Conservation (phyloP, 2,113 vertebrate species). For the Brachyhypopomus gauderio region DNA sequence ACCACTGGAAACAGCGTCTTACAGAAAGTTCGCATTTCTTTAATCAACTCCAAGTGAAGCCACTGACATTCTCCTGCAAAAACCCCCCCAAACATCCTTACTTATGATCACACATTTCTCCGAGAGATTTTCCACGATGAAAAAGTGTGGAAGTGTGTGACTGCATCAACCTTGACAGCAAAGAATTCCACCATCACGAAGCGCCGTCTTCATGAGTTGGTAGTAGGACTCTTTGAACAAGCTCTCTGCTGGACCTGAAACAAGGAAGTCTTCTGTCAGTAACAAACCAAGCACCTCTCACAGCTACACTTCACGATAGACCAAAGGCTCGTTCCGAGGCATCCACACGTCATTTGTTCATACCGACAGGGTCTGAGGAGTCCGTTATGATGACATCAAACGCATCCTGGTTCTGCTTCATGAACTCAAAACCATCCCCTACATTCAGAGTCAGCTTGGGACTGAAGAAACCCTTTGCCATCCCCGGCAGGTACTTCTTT, state of each 20-base stretch:
- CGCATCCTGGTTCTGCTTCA: slow-evolving; percentile 97
- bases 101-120: neutral
- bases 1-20: slow-evolving; percentile 94
- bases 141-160: neutral
- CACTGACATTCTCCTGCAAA: slow-evolving; percentile 92
- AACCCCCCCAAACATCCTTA: slow-evolving; percentile 4
- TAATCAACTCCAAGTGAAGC: slow-evolving; percentile 97
- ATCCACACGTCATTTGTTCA: slow-evolving; percentile 56
- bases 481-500: slow-evolving; percentile 93
- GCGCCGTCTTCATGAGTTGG: slow-evolving; percentile 94
- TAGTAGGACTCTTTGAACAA: slow-evolving; percentile 98
- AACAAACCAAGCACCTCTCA: neutral
- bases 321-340: neutral
- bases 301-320: neutral
- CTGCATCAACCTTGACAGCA: slow-evolving; percentile 88
- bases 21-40: slow-evolving; percentile 96
- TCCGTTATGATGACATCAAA: slow-evolving; percentile 98
- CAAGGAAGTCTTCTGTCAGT: slow-evolving; percentile 22
- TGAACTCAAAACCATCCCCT: slow-evolving; percentile 97
- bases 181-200: slow-evolving; percentile 89
- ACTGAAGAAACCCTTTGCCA: slow-evolving; percentile 94
- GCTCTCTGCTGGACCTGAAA: slow-evolving; percentile 91
- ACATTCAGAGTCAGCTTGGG: slow-evolving; percentile 91
- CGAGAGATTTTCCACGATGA: too few relatives aligned
- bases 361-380: slow-evolving; percentile 96